Evolutionary conservation across 2,113 vertebrate genomes (phyloP), one percentile per base, ranked within the genome.

Genomic region (Anser brachyrhynchus): DNA sequence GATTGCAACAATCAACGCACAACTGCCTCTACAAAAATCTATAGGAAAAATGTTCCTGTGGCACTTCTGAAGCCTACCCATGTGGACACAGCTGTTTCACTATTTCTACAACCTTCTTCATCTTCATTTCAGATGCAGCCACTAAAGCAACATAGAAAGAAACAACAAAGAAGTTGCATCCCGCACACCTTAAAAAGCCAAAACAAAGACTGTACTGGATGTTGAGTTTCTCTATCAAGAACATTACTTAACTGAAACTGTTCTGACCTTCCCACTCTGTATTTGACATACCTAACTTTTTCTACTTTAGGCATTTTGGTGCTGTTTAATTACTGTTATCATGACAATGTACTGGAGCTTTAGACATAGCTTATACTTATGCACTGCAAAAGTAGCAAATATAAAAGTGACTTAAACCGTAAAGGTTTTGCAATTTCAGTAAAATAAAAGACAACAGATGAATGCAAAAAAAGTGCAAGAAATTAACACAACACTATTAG

Each of bases 321-420:
- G 51, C 43, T 92, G 37, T 55, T 89, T 94, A 72, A 65, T 84
- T 85, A 55, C 25, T 72, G 31, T 29, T 79, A 79, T 46, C 59
- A 16, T 6, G 26, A 33, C 35, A 71, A 21, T 1, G 1, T 52
- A 8, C 43, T 26, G 29, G 21, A 79, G 11, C 33, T 37, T 86
- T 18, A 57, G 43, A 61, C 22, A 65, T 21, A 28, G 9, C 25
- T 65, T 71, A 9, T 11, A 28, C 11, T 74, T 9, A 39, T 2
- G 26, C 39, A 62, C 65, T 77, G 13, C 31, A 86, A 83, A 92
- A 71, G 18, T 10, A 62, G 39, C 20, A 77, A 85, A 77, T 18
- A 13, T 7, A 22, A 35, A 59, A 76, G 29, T 70, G 29, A 54
- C 16, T 37, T 33, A 13, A 76, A 65, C 29, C 28, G 3, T 6